Evolutionary conservation across 2,113 vertebrate species (phyloP), one percentile per base, ranked within the genome.

Genomic region (Heterochromis multidens): DNA sequence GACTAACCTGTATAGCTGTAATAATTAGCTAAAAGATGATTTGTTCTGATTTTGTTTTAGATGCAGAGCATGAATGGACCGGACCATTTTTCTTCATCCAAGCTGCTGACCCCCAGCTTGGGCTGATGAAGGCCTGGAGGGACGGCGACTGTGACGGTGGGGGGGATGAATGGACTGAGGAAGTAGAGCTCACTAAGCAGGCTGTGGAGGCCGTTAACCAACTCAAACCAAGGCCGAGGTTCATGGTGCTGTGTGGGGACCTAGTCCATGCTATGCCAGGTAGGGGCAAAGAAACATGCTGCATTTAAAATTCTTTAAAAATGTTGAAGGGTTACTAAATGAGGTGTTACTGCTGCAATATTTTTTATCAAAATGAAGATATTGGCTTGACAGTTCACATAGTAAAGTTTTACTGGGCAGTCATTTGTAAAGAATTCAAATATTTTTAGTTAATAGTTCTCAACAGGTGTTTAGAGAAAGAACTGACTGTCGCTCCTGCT

Each of bases 251-350:
- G 5, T 99, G 99, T 0, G 98, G 99, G 0, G 98, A 99, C 94
- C 96, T 99, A 31, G 89, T 99, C 52, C 98, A 99, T 2, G 97
- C 97, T 90, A 98, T 99, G 98, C 98, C 98, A 93, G 99, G 98
- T 99, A 94, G 6, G 10, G 19, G 16, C 11, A 21, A 49, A 17
- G 21, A 54, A 21, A 57, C 3, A 23, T 19, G 19, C 16, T 11
- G 11, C n/a, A 49, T 74, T 74, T 74, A 54, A 46, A 74, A 1
- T 74, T 54, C 70, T 54, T 74, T 74, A 7, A 52, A 31, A 74
- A 74, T 7, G 25, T 74, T 74, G 25, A 4, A 31, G 12, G 43
- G 6, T 31, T 31, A n/a, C 70, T 33, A n/a, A 74, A 33, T n/a
- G 43, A 29, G 19, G 27, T 14, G 19, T 54, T 74, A 54, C 27